phyloP scores from a whole-genome alignment of 2,113 vertebrate genomes.

The Sula dactylatra region DNA sequence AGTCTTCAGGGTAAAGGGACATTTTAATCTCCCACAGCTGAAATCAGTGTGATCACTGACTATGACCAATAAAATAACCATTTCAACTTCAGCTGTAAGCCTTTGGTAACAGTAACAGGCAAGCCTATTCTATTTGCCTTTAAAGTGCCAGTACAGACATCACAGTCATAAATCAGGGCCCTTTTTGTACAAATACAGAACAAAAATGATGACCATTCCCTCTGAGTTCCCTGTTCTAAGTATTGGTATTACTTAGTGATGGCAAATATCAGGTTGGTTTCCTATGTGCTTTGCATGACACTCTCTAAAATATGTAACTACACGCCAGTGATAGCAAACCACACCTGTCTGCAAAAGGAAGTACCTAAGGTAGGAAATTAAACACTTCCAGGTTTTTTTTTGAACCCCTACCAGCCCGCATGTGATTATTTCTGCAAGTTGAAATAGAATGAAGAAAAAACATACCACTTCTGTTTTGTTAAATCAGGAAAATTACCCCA shows the following conservation, averaged over 20 bases:
- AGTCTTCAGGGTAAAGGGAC: background rate
- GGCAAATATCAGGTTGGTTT: background rate
- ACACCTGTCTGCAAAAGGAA: background rate
- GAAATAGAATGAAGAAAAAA: background rate
- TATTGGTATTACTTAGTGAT: background rate
- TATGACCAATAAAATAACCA: background rate
- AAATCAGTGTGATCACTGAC: background rate
- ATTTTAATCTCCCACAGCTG: background rate
- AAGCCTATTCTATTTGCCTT: background rate
- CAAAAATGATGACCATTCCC: background rate
- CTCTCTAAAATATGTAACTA: background rate
- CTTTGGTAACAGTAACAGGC: background rate
- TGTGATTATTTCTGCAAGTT: background rate
- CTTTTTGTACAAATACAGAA: background rate
- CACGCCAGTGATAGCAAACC: background rate
- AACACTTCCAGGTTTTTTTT: background rate
- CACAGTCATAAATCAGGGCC: background rate
- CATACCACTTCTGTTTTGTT: background rate
- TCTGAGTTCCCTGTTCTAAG: background rate
- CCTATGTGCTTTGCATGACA: background rate
- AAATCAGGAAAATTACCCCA: background rate
- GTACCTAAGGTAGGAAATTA: background rate
- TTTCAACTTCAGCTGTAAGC: background rate
- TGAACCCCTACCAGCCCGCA: background rate
- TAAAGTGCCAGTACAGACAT: background rate